Evolutionary conservation across 2,113 vertebrate genomes (phyloP).

Genomic region (Dicerorhinus sumatrensis): DNA sequence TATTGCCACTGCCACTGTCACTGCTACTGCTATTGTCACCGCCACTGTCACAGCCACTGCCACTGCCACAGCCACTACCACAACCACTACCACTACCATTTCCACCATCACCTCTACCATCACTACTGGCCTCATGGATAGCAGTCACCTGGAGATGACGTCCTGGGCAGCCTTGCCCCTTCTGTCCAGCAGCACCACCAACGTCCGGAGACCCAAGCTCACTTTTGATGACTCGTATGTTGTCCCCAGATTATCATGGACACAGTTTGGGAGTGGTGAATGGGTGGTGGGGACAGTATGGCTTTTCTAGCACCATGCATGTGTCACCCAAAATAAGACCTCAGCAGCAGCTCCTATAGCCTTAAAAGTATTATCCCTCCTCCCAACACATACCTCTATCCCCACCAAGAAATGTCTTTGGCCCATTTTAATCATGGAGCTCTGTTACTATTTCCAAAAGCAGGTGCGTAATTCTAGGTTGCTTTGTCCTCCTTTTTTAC

Average conservation of each 20-base stretch:
- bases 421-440: background rate
- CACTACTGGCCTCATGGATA: slow-evolving; percentile 89
- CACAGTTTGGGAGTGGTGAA: background rate
- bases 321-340: background rate
- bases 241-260: background rate
- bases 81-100: slow-evolving; percentile 77
- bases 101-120: slow-evolving; percentile 75
- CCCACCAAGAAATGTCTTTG: background rate
- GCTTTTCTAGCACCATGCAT: background rate
- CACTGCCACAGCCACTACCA: slow-evolving; percentile 69
- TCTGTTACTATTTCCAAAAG: slow-evolving; percentile 68
- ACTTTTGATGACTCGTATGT: slow-evolving; percentile 96
- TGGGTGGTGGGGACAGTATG: background rate
- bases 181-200: slow-evolving; percentile 89
- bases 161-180: slow-evolving; percentile 91
- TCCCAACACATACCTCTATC: background rate
- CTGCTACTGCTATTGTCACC: slow-evolving; percentile 28
- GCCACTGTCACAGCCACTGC: slow-evolving; percentile 11
- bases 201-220: slow-evolving; percentile 93
- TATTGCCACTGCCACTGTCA: slow-evolving; percentile 56
- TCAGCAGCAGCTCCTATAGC: background rate
- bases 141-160: slow-evolving; percentile 92
- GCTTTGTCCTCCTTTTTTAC: slow-evolving; percentile 67
- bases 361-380: background rate
- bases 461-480: slow-evolving; percentile 14